Base-by-base conservation (phyloP, 2,113 vertebrate species). In the Myocastor coypus region DNA sequence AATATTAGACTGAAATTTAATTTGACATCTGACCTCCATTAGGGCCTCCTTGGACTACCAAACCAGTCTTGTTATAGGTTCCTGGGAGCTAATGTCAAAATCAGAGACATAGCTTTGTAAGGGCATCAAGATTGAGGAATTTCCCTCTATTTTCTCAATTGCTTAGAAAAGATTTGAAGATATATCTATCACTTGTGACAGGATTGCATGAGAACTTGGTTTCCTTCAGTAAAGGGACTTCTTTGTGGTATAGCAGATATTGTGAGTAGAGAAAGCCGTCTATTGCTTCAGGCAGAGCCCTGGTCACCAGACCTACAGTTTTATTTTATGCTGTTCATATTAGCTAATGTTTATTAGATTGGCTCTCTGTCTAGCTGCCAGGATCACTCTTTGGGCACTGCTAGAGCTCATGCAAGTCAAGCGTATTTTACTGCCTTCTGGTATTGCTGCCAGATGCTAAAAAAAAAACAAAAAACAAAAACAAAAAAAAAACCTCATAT, bases 141-240 rank as follows among this genome's bases (percentile, higher is more conserved):
- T 92, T 89, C 68, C 32, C 4, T 94, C 40, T 3, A 63, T 94
- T 96, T 89, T 73, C n/a, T 89, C 20, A n/a, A 40, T 78, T 78
- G 24, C 42, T 64, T 81, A 92, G 24, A 22, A 94, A 95, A 94
- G 1, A 6, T 66, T 90, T 92, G 57, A 96, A 81, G 55, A 92
- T 73, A 87, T 77, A 64, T 10, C 17, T 73, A 68, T 68, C 82
- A 59, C 11, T 50, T 92, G 42, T 61, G 19, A 57, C 37, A 83
- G 20, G 73, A 30, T 64, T 66, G 28, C 13, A 40, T 68, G 20
- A 10, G 19, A 91, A 83, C 46, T 75, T 57, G 63, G 73, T 7
- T n/a, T 89, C 14, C 50, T 82, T 77, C 42, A 77, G 14, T 77
- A 87, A 93, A 75, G 9, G 42, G 57, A 46, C 46, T 88, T 26